phyloP scores from a whole-genome alignment of 2,888 invertebrate species.

The Clitarchus hookeri region DNA sequence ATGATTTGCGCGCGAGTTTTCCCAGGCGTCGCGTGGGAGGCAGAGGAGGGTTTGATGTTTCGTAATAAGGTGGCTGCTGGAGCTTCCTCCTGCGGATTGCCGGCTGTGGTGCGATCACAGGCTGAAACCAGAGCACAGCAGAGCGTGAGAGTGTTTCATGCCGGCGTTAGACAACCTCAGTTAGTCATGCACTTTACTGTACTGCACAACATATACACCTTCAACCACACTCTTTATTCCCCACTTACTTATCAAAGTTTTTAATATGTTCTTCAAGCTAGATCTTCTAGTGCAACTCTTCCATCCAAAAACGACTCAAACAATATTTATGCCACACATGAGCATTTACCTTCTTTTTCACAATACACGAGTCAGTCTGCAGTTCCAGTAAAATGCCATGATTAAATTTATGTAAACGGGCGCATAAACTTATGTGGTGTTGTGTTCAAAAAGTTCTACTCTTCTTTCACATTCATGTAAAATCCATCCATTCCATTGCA shows the following conservation, averaged over 20 bases:
- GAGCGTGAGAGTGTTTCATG: slow-evolving; percentile 28
- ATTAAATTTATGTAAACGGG: not conserved
- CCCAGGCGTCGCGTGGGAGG: not conserved
- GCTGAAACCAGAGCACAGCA: slow-evolving; percentile 40
- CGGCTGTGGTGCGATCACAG: slow-evolving; percentile 37
- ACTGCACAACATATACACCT: slow-evolving; percentile 8
- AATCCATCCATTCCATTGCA: not conserved
- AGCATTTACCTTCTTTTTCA: not conserved
- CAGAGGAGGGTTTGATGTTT: not conserved
- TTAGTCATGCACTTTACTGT: slow-evolving; percentile 6
- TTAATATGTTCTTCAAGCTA: not conserved
- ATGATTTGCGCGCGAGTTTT: not conserved
- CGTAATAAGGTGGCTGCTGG: not conserved
- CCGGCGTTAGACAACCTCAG: not conserved
- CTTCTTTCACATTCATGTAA: not conserved
- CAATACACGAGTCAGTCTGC: not conserved
- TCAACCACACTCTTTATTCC: not conserved
- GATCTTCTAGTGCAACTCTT: not conserved
- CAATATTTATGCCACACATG: too few relatives aligned
- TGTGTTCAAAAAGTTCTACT: not conserved
- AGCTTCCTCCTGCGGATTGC: slow-evolving; percentile 36
- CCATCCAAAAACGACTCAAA: not conserved
- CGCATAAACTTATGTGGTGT: too few relatives aligned
- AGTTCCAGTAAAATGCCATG: not conserved
- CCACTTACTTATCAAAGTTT: not conserved